Percentiles rank a stretch among this genome's conserved stretches.
phyloP scores from a whole-genome alignment of 2,113 vertebrate species.

The Sphaerodactylus townsendi region DNA sequence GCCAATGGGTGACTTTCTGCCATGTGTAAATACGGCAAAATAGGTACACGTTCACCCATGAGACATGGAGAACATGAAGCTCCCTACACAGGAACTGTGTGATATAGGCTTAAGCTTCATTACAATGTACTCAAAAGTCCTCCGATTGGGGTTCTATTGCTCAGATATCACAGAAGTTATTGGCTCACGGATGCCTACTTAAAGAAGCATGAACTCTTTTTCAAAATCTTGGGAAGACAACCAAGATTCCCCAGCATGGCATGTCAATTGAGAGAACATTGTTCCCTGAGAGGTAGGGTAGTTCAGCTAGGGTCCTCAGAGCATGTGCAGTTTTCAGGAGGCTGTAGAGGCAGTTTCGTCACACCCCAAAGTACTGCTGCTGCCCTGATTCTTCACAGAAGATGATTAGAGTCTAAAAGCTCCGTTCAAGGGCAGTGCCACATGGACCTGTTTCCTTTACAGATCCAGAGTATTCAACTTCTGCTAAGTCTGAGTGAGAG shows the following conservation, averaged over 20 bases:
- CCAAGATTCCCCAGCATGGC: background rate
- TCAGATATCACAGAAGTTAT: background rate
- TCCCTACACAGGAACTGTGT: background rate
- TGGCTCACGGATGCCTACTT: background rate
- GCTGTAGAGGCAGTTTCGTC: background rate
- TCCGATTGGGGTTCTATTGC: background rate
- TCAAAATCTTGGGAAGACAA: background rate
- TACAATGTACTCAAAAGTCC: background rate
- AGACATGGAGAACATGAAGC: background rate
- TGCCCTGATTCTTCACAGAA: background rate
- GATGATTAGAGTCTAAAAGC: background rate
- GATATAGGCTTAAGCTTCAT: background rate
- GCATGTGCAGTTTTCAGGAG: background rate
- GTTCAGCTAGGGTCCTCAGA: background rate
- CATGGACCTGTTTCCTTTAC: background rate
- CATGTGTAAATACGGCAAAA: background rate
- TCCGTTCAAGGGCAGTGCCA: background rate
- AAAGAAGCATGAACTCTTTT: background rate
- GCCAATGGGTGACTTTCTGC: background rate
- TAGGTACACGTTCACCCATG: background rate
- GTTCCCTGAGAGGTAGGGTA: constrained; percentile 16
- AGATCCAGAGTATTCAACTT: background rate
- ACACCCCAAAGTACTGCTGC: constrained; percentile 8
- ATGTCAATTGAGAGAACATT: background rate
- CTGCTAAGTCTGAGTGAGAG: background rate